Base-by-base conservation (phyloP, 2,888 invertebrate genomes). In the Tanytarsus gracilentus region DNA sequence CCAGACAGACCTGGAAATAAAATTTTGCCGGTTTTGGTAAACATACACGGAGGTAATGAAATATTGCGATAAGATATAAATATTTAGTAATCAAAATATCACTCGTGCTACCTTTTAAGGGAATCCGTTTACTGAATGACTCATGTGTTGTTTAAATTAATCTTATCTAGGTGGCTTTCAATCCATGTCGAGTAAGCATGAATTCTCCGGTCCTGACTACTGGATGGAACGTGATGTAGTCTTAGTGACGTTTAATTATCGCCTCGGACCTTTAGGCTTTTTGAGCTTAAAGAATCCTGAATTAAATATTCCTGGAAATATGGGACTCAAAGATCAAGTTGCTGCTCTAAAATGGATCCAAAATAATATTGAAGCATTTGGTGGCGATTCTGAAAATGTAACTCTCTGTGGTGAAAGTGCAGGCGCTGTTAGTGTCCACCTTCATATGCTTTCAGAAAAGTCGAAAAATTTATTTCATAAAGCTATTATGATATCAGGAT, bases 361-460 rank as follows among this genome's bases (percentile, higher is more conserved):
- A 14, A 21, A 26, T 14, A 56, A 56, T 14, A 56, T 56, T 26
- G 11, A 44, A 23, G 11, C 18, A 8, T 56, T 56, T 25, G 56
- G 56, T 26, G 56, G 56, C 1, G 56, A 56, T 39, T 26, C 39
- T n/a, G 14, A 56, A 2, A 30, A 56, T n/a, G 33, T 33, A 9
- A 56, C 56, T 40, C 2, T 56, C 3, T 40, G 26, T 40, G 56
- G 56, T 14, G 52, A 52, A 21, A 27, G 27, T 36, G 78, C 78
- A 1, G 78, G 78, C 1, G 76, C 70, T 7, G 73, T 71, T 25
- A 73, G 76, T 4, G 71, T 74, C 0, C 78, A 78, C 63, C 75
- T 72, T 61, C 69, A 78, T 65, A 71, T 75, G 65, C 65, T 78
- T 7, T 77, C 77, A 0, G 75, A 77, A 33, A 71, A 76, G 66